Conservation (phyloP, 1,140 invertebrate genomes). For the Saxidomus purpurata region DNA sequence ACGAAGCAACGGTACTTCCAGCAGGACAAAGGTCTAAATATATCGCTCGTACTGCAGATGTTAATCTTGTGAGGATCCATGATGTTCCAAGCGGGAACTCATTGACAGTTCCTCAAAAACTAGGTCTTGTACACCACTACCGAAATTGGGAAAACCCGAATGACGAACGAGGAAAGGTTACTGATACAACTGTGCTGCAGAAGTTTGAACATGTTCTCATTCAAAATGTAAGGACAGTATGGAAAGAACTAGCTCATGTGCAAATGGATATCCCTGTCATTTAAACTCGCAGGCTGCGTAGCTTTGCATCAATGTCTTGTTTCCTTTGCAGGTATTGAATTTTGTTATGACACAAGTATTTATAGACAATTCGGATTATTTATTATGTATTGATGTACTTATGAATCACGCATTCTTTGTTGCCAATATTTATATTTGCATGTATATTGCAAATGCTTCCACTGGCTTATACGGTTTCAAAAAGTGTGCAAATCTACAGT, state of each 20-base stretch:
- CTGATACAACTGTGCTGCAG: neutral
- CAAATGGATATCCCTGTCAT: slow-evolving; percentile 1
- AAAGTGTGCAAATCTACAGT: too few relatives aligned
- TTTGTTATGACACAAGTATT: too few relatives aligned
- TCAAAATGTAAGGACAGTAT: neutral
- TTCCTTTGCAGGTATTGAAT: too few relatives aligned
- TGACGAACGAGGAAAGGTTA: neutral
- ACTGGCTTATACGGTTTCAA: too few relatives aligned
- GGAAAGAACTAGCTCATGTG: slow-evolving; percentile 8
- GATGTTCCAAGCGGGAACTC: slow-evolving; percentile 91
- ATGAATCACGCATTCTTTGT: too few relatives aligned
- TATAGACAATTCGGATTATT: too few relatives aligned
- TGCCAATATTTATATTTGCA: too few relatives aligned
- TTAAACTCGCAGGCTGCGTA: too few relatives aligned
- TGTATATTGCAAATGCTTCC: too few relatives aligned
- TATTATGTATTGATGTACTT: too few relatives aligned
- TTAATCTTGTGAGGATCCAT: slow-evolving; percentile 96
- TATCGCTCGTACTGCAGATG: slow-evolving; percentile 93
- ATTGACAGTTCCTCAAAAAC: slow-evolving; percentile 92
- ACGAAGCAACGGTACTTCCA: slow-evolving; percentile 32
- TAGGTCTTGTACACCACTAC: slow-evolving; percentile 96
- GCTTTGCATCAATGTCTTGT: too few relatives aligned
- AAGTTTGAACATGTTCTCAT: neutral
- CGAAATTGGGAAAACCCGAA: slow-evolving; percentile 87
- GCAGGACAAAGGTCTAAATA: slow-evolving; percentile 92